Percentiles rank a stretch among this genome's conserved stretches.
Evolutionary conservation across 2,797 vertebrate genomes (phyloP).

Genomic region (Caiman crocodilus): DNA sequence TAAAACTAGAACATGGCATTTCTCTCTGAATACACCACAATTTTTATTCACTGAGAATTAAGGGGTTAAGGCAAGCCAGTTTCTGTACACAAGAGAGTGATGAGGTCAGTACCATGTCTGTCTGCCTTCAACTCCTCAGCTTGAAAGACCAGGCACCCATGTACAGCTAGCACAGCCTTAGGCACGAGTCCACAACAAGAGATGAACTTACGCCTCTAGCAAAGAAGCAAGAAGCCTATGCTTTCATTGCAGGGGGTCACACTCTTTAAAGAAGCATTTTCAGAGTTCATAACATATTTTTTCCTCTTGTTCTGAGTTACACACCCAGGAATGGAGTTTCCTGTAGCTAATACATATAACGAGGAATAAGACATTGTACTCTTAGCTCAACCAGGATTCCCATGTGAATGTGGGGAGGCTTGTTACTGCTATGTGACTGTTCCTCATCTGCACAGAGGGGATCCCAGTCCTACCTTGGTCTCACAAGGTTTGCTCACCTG

Average conservation of each 20-base stretch:
- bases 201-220: no score
- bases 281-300: neutral
- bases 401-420: no score
- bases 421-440: no score
- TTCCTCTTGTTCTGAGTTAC: neutral
- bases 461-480: neutral
- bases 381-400: neutral
- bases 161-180: no score
- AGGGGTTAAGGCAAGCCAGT: no score
- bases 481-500: neutral
- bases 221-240: neutral
- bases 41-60: neutral
- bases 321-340: neutral
- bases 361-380: neutral
- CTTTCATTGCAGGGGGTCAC: neutral
- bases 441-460: neutral
- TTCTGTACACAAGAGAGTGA: no score
- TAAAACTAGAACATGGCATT: neutral
- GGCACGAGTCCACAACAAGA: no score
- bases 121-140: no score
- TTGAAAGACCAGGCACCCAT: no score
- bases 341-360: neutral
- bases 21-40: no score
- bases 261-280: neutral
- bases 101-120: no score